Base-by-base conservation (phyloP, 2,113 vertebrate genomes). In the Protobothrops flavoviridis region DNA sequence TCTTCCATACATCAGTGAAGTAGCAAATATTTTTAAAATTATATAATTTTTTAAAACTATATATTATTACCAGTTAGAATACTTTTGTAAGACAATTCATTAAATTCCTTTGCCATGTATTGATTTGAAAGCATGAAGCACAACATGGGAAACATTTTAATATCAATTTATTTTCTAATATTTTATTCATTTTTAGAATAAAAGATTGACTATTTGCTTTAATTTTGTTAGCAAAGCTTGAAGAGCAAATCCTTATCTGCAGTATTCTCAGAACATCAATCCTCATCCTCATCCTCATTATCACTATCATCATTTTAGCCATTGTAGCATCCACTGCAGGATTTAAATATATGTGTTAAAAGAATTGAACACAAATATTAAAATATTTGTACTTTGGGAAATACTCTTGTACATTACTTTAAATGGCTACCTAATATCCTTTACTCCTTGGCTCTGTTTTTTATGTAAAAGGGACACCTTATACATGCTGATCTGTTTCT, bases 401-500 rank as follows among this genome's bases (percentile, higher is more conserved):
- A 69, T 74, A 53, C 43, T 45, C 5, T 29, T 56, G 48, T 74
- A 56, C 86, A 26, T 43, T 94, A 94, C 50, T 53, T 69, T 93
- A 94, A 94, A 94, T 91, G 64, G 50, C 50, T 93, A 92, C 94
- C 91, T 61, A 85, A 90, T 91, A 59, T 86, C 81, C 95, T 96
- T 94, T 94, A 64, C 91, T 95, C 93, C 91, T 87, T 93, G 92
- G 33, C 92, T 86, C 94, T 91, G 23, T 43, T 89, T 56, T 56
- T 57, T 43, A 89, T 9, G 48, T 55, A n/a, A 55, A 95, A 96
- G 93, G 93, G 95, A 92, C 92, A 86, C 93, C 93, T 90, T 39
- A 91, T 96, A 94, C 91, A 43, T 96, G 89, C 93, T 96, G 94
- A 95, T 94, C 94, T 89, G 92, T 90, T 89, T 89, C 93, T 69